phyloP scores from a whole-genome alignment of 2,888 invertebrate species.

The Limnephilus auricula region DNA sequence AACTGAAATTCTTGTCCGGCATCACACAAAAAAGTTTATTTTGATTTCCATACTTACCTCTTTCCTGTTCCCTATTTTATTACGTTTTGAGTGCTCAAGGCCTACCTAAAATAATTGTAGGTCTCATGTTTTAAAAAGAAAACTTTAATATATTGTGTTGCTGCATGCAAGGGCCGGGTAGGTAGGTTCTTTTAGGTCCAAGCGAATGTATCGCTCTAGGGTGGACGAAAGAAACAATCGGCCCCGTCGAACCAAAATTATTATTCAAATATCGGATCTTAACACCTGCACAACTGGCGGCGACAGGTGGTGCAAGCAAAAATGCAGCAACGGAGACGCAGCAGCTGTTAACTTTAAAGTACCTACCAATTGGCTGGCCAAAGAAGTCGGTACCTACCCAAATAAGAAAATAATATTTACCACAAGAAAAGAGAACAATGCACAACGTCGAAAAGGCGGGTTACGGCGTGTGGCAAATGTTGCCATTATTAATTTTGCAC shows the following conservation, averaged over 20 bases:
- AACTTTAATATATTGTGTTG: background rate
- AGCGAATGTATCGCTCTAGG: background rate
- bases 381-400: background rate
- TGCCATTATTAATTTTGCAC: background rate
- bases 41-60: no score
- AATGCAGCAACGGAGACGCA: background rate
- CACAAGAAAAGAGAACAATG: background rate
- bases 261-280: conserved; percentile 27
- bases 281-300: conserved; percentile 28
- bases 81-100: no score
- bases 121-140: no score
- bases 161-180: background rate
- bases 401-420: background rate
- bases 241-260: background rate
- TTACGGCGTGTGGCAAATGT: background rate
- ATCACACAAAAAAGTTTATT: no score
- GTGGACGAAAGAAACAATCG: background rate
- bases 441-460: background rate
- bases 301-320: conserved; percentile 33
- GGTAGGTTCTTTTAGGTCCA: background rate
- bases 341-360: background rate
- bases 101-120: no score
- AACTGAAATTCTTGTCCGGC: no score
- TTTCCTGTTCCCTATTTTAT: no score
- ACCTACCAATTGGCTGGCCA: background rate